Conservation (phyloP, 2,888 invertebrate species). For the Drepana falcataria region DNA sequence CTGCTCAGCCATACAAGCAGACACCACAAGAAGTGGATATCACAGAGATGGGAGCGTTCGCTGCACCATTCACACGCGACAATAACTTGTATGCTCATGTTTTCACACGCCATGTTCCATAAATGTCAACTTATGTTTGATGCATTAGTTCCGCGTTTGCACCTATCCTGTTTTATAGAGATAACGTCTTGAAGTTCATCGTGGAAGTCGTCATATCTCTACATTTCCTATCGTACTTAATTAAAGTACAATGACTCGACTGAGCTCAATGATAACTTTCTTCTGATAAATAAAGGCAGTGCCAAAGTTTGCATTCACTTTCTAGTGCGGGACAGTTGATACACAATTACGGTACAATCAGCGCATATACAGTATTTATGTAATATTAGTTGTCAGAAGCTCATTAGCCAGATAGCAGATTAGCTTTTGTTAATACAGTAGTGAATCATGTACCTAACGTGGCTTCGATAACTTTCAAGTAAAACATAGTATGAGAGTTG, state of each 20-base stretch:
- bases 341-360: too few relatives aligned
- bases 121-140: constrained; percentile 37
- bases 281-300: background rate
- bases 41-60: constrained; percentile 29
- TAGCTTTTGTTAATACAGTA: too few relatives aligned
- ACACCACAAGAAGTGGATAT: constrained; percentile 25
- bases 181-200: constrained; percentile 4
- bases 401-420: too few relatives aligned
- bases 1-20: constrained; percentile 28
- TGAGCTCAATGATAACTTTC: background rate
- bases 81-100: constrained; percentile 28
- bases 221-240: background rate
- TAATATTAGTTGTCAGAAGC: too few relatives aligned
- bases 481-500: too few relatives aligned
- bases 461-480: too few relatives aligned
- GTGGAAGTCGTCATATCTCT: too few relatives aligned
- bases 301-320: background rate
- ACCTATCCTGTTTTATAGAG: constrained; percentile 4
- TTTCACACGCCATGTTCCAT: constrained; percentile 39
- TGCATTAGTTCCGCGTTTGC: constrained; percentile 39
- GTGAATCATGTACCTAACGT: too few relatives aligned
- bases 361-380: too few relatives aligned
- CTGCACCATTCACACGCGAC: constrained; percentile 36
- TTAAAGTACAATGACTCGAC: background rate
- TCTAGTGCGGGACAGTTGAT: background rate